Evolutionary conservation across 1,140 invertebrate species (phyloP).

Genomic region (Pararge aegeria): DNA sequence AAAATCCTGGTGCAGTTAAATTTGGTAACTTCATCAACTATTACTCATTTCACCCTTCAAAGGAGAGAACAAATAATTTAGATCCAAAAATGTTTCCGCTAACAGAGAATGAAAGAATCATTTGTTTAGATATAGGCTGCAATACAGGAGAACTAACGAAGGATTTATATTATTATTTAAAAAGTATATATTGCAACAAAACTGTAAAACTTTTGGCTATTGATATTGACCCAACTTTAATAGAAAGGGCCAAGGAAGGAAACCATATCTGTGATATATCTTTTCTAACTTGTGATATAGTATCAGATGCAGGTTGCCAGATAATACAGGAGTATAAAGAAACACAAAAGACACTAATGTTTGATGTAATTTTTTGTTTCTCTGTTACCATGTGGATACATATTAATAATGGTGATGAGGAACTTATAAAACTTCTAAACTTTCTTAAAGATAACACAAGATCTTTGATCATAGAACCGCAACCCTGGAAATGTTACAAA

Average conservation of each 20-base stretch:
- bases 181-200: slow-evolving; percentile 52
- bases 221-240: slow-evolving; percentile 87
- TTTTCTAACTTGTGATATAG: slow-evolving; percentile 83
- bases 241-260: slow-evolving; percentile 82
- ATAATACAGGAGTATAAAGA: slow-evolving; percentile 73
- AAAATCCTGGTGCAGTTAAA: slow-evolving; percentile 87
- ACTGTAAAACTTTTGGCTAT: slow-evolving; percentile 83
- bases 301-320: slow-evolving; percentile 66
- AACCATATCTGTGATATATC: slow-evolving; percentile 72
- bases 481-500: slow-evolving; percentile 90
- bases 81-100: slow-evolving; percentile 81
- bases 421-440: slow-evolving; percentile 81
- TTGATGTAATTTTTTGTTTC: slow-evolving; percentile 88
- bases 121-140: slow-evolving; percentile 88
- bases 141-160: slow-evolving; percentile 88
- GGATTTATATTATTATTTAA: slow-evolving; percentile 80
- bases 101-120: slow-evolving; percentile 55
- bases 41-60: slow-evolving; percentile 88
- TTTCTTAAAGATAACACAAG: slow-evolving; percentile 78
- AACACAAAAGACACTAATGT: slow-evolving; percentile 70
- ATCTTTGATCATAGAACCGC: slow-evolving; percentile 87
- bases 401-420: slow-evolving; percentile 88
- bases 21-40: slow-evolving; percentile 93
- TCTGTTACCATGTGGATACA: slow-evolving; percentile 95
- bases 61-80: slow-evolving; percentile 83